phyloP scores from a whole-genome alignment of 2,797 vertebrate genomes.

The Poecile montanus region DNA sequence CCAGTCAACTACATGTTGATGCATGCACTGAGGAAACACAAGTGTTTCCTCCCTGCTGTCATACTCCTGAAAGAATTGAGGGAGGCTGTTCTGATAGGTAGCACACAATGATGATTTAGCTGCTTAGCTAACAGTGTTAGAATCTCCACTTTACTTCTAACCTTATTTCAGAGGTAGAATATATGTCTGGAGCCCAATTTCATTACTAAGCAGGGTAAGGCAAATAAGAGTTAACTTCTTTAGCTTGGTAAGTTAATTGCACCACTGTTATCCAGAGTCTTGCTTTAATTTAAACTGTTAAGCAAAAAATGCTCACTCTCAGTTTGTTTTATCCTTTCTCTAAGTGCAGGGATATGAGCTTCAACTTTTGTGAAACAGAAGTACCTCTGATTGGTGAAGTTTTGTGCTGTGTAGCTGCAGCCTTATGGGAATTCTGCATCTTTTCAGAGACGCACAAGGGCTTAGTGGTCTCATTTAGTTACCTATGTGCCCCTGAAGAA shows the following conservation, averaged over 20 bases:
- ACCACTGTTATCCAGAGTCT: neutral
- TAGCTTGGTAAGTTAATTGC: constrained; percentile 24
- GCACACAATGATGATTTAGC: neutral
- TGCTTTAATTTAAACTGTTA: constrained; percentile 50
- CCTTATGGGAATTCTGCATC: constrained; percentile 29
- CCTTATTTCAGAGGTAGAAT: constrained; percentile 2
- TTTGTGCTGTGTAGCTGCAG: neutral
- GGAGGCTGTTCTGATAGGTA: constrained; percentile 13
- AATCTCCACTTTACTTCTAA: constrained; percentile 14
- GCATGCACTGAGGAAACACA: neutral
- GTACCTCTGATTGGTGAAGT: constrained; percentile 12
- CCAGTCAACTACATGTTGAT: constrained; percentile 53
- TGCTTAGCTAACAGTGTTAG: neutral
- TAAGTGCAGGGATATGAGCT: neutral
- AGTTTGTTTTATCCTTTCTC: neutral
- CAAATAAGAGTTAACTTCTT: constrained; percentile 37
- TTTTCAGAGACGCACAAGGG: constrained; percentile 51
- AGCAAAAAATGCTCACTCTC: neutral
- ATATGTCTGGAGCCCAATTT: neutral
- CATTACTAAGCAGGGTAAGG: neutral
- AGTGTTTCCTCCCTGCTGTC: neutral
- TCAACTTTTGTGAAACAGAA: constrained; percentile 22
- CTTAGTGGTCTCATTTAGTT: constrained; percentile 78
- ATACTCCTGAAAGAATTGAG: neutral
- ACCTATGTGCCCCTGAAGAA: constrained; percentile 74